phyloP scores from a whole-genome alignment of 2,113 vertebrate genomes.

The Periophthalmodon schlosseri region DNA sequence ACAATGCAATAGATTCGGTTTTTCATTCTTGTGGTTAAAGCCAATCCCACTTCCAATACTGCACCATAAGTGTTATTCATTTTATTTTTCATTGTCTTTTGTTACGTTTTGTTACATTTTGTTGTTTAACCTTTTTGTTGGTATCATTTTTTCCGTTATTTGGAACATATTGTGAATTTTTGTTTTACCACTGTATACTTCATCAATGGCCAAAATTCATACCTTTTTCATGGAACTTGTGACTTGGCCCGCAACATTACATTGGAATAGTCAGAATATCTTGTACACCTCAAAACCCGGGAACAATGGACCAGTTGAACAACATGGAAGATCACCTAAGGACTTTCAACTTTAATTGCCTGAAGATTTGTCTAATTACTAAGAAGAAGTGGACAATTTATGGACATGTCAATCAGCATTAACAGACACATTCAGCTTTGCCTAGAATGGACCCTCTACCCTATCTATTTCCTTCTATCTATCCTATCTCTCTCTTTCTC shows the following conservation, averaged over 20 bases:
- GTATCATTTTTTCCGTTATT: constrained; percentile 12
- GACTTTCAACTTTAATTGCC: constrained; percentile 8
- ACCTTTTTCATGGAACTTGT: constrained; percentile 11
- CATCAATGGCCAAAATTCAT: constrained; percentile 5
- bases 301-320: constrained; percentile 4
- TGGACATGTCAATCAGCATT: constrained; percentile 21
- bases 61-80: background rate
- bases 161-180: constrained; percentile 8
- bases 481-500: background rate
- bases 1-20: background rate
- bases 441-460: background rate
- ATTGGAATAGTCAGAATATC: background rate
- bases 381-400: constrained; percentile 15
- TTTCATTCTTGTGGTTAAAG: constrained; percentile 29
- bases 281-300: background rate
- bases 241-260: background rate
- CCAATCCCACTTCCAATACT: constrained; percentile 23
- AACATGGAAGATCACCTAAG: background rate
- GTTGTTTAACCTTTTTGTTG: constrained; percentile 18
- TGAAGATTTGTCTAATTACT: background rate
- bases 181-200: background rate
- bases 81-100: background rate
- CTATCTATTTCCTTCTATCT: background rate
- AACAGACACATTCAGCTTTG: background rate
- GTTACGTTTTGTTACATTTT: constrained; percentile 26